Conservation (phyloP, 2,888 invertebrate genomes). For the Allygus modestus region DNA sequence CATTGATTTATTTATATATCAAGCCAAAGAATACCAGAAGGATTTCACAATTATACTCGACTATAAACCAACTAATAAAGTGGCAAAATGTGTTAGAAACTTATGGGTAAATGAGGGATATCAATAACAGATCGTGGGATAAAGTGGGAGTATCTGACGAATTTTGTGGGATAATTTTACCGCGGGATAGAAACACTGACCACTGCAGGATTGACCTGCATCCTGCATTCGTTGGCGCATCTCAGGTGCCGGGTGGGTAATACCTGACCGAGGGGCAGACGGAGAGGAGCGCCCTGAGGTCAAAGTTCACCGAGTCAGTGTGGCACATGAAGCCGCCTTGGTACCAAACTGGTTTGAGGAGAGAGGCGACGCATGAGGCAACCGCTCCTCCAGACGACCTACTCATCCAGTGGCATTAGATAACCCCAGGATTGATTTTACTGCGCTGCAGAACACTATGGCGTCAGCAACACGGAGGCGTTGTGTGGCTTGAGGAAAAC, state of each 20-base stretch:
- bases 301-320: constrained; percentile 30
- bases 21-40: too few species aligned
- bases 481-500: not conserved
- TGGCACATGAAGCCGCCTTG: not conserved
- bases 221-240: too few species aligned
- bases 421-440: constrained; percentile 20
- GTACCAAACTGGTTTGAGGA: constrained; percentile 30
- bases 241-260: not conserved
- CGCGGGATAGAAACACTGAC: too few species aligned
- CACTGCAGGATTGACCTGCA: too few species aligned
- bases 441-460: not conserved
- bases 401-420: constrained; percentile 7
- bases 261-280: not conserved
- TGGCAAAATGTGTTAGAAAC: too few species aligned
- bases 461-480: not conserved
- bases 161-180: too few species aligned
- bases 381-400: not conserved
- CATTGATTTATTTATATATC: too few species aligned
- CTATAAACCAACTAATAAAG: too few species aligned
- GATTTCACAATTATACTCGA: too few species aligned
- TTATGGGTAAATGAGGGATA: too few species aligned
- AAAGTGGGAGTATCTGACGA: too few species aligned
- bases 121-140: too few species aligned
- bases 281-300: not conserved
- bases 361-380: constrained; percentile 20